These are phyloP conservation scores for Phalacrocorax aristotelis DNA, from an alignment of 2,113 vertebrate species.

Conservation along the genomic window DNA sequence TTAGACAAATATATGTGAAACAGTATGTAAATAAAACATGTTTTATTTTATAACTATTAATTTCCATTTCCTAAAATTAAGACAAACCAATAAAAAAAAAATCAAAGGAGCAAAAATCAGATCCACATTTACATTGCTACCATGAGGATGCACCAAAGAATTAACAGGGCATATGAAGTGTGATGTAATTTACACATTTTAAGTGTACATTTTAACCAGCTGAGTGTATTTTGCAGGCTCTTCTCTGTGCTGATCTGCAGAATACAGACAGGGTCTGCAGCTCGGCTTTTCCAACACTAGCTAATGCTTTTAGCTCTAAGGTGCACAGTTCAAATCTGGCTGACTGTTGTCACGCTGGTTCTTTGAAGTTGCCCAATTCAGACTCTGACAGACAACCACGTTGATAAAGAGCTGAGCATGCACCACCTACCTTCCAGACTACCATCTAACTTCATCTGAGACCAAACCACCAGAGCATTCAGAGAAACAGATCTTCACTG, in stretches of 20 bases:
- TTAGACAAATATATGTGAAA: not conserved
- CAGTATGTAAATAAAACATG: not conserved
- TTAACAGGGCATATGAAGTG: not conserved
- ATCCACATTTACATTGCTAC: not conserved
- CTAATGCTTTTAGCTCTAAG: not conserved
- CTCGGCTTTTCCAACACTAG: not conserved
- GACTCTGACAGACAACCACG: not conserved
- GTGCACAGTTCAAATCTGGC: not conserved
- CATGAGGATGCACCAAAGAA: not conserved
- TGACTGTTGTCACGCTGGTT: not conserved
- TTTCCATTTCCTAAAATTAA: not conserved
- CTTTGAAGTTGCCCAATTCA: not conserved
- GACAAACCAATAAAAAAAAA: not conserved
- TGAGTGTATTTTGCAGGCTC: not conserved
- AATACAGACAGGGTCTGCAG: not conserved
- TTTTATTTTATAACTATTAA: not conserved
- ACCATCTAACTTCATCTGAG: not conserved
- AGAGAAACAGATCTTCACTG: not conserved
- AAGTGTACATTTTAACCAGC: not conserved
- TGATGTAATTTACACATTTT: not conserved
- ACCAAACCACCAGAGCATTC: not conserved
- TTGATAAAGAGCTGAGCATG: not conserved
- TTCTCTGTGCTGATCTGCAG: not conserved
- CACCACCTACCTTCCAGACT: not conserved
- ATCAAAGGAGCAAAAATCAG: not conserved